Evolutionary conservation across 2,113 vertebrate genomes (phyloP).

Genomic region (Anhinga anhinga): DNA sequence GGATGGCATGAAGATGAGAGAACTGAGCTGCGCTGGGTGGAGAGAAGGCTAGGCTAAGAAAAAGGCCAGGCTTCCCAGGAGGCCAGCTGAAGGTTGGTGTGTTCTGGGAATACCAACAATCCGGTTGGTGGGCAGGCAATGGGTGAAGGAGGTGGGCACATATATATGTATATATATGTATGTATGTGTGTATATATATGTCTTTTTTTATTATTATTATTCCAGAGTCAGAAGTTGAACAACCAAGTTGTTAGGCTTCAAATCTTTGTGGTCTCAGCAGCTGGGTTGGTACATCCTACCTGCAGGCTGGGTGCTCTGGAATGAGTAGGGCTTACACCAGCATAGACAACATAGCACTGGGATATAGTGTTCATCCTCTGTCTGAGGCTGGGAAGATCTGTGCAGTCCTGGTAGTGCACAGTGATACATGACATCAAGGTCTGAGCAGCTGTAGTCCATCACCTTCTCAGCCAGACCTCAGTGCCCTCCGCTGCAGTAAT

Average conservation of each 20-base stretch:
- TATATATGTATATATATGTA: neutral
- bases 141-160: neutral
- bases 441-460: neutral
- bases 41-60: neutral
- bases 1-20: neutral
- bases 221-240: neutral
- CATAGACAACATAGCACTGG: neutral
- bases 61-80: neutral
- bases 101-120: neutral
- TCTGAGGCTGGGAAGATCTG: neutral
- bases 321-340: neutral
- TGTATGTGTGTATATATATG: too few species aligned
- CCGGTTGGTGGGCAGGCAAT: accelerated
- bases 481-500: neutral
- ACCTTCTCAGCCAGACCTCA: neutral
- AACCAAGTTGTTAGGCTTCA: neutral
- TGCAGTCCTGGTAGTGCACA: neutral
- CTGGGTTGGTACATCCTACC: neutral
- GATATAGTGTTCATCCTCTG: neutral
- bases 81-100: neutral
- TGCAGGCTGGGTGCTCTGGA: neutral
- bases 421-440: neutral
- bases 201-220: neutral
- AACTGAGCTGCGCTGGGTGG: neutral
- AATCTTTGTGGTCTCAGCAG: neutral